phyloP scores from a whole-genome alignment of 2,888 invertebrate genomes.

The Xestia sexstrigata region DNA sequence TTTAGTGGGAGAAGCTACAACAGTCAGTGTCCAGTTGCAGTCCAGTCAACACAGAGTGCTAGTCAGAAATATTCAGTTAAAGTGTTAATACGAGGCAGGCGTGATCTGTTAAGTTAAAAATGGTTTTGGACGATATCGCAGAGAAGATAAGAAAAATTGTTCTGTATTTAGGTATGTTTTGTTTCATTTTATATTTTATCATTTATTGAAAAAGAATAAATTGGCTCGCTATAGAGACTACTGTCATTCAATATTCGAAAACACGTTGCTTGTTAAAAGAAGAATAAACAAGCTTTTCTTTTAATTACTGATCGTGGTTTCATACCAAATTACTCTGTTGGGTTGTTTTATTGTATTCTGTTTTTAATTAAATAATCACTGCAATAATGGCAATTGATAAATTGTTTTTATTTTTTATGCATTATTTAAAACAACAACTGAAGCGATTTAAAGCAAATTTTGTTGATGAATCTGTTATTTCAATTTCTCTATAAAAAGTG shows the following conservation, averaged over 20 bases:
- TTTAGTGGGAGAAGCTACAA: neutral
- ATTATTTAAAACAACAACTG: neutral
- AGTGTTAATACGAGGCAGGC: neutral
- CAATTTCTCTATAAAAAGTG: neutral
- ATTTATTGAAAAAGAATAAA: neutral
- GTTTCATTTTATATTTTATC: neutral
- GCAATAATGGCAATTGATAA: neutral
- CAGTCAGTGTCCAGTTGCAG: constrained; percentile 11
- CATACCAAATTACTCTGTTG: neutral
- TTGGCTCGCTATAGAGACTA: neutral
- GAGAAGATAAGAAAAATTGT: constrained; percentile 5
- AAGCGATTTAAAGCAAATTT: no score
- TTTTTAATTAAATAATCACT: neutral
- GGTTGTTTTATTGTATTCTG: neutral
- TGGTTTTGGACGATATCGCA: neutral
- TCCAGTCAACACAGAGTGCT: constrained; percentile 7
- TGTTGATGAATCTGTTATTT: neutral
- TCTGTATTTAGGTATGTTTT: constrained; percentile 34
- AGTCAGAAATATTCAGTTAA: neutral
- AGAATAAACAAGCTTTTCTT: neutral
- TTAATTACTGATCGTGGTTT: neutral
- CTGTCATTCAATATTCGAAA: neutral
- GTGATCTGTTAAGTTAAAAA: neutral
- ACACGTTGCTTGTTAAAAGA: neutral
- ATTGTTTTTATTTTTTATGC: neutral